phyloP scores from a whole-genome alignment of 1,140 invertebrate species.

The Rhopalosiphum maidis region DNA sequence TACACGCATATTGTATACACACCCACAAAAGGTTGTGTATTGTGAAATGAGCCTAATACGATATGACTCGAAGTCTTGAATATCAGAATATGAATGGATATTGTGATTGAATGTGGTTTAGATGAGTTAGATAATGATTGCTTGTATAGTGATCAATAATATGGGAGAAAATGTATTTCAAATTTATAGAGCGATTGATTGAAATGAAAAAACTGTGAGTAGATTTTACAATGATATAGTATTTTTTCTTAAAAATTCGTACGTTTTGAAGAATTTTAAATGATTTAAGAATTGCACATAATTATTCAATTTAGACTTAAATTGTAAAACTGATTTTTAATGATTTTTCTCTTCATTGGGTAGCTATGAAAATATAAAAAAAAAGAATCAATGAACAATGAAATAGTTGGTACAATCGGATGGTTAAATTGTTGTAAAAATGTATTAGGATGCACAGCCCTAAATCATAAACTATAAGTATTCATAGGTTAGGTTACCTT shows the following conservation, averaged over 20 bases:
- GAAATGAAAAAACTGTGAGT: neutral
- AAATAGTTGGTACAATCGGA: too few relatives aligned
- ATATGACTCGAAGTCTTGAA: neutral
- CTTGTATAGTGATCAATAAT: neutral
- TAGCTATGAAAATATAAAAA: too few relatives aligned
- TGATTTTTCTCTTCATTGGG: too few relatives aligned
- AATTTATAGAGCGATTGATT: neutral
- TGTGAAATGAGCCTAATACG: neutral
- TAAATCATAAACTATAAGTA: too few relatives aligned
- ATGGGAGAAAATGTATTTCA: neutral
- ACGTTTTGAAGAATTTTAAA: neutral
- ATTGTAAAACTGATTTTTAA: too few relatives aligned
- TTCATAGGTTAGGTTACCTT: too few relatives aligned
- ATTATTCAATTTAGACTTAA: too few relatives aligned
- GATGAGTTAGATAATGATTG: conserved; percentile 20
- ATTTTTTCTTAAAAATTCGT: neutral
- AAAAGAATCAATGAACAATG: too few relatives aligned
- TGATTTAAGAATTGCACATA: too few relatives aligned
- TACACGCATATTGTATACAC: neutral
- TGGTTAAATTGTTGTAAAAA: too few relatives aligned
- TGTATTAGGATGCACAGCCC: too few relatives aligned
- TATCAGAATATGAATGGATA: neutral
- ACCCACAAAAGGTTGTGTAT: neutral
- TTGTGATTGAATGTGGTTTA: neutral
- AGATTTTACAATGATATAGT: neutral